A percentile compares a stretch with the other conserved stretches of the same genome.
Evolutionary conservation across 2,797 vertebrate species (phyloP).

Genomic region (Enteromius viviparus): DNA sequence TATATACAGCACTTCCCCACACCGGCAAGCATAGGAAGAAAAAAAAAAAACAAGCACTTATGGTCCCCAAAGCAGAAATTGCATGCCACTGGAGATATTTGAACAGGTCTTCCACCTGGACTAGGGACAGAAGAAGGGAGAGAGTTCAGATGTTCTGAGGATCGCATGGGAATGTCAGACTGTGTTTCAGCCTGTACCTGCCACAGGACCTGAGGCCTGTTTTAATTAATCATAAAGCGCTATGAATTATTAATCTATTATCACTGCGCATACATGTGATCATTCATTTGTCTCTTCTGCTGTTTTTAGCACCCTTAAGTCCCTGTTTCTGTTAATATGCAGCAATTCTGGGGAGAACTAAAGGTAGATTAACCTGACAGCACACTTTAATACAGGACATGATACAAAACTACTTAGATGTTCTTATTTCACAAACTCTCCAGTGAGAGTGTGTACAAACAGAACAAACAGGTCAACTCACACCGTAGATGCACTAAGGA

Average conservation of each 20-base stretch:
- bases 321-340: constrained; percentile 70
- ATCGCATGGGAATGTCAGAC: constrained; percentile 76
- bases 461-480: constrained; percentile 33
- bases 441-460: constrained; percentile 29
- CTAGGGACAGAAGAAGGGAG: constrained; percentile 49
- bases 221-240: constrained; percentile 82
- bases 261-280: constrained; percentile 74
- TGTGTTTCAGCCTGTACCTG: constrained; percentile 77
- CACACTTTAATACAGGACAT: constrained; percentile 51
- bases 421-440: constrained; percentile 30
- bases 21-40: constrained; percentile 12
- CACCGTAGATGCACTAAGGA: background rate
- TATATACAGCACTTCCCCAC: constrained; percentile 26
- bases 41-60: constrained; percentile 40
- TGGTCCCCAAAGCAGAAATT: constrained; percentile 51
- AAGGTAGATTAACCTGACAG: constrained; percentile 58
- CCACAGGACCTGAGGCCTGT: constrained; percentile 79
- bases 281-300: constrained; percentile 65
- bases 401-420: constrained; percentile 20
- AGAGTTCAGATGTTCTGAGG: constrained; percentile 64
- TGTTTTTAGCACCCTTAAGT: constrained; percentile 68
- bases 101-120: constrained; percentile 57
- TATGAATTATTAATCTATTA: constrained; percentile 84
- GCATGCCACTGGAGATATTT: constrained; percentile 50
- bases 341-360: constrained; percentile 63